phyloP scores from a whole-genome alignment of 1,140 invertebrate species.

The Drosophila quadrilineata region DNA sequence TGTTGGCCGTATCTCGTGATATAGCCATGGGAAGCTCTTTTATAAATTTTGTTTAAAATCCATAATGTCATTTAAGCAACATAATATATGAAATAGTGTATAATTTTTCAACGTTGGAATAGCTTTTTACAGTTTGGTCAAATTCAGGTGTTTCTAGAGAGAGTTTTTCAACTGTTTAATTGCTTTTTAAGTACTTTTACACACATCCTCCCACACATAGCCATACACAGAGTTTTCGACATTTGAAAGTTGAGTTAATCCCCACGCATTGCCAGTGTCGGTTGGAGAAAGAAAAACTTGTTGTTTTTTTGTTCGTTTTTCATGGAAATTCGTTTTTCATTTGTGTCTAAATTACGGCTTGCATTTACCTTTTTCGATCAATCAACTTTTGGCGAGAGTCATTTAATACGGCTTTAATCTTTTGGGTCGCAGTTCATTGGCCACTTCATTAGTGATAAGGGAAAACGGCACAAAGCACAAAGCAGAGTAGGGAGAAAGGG shows the following conservation, averaged over 20 bases:
- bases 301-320: neutral
- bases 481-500: neutral
- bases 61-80: too few species aligned
- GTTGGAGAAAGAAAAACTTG: neutral
- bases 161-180: conserved; percentile 3
- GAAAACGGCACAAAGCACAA: neutral
- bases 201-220: too few species aligned
- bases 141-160: conserved; percentile 1
- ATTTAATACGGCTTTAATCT: conserved; percentile 79
- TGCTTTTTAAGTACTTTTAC: conserved; percentile 11
- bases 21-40: too few species aligned
- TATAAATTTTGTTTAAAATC: too few species aligned
- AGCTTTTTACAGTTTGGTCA: neutral
- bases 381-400: conserved; percentile 59
- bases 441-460: conserved; percentile 78
- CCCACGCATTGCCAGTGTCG: neutral
- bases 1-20: too few species aligned
- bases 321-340: conserved; percentile 2
- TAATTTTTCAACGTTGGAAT: neutral
- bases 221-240: neutral
- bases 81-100: too few species aligned
- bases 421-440: conserved; percentile 73
- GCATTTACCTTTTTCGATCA: conserved; percentile 74
- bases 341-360: conserved; percentile 15
- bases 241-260: neutral